A percentile compares a stretch with the other conserved stretches of the same genome.
phyloP scores from a whole-genome alignment of 2,888 invertebrate species.

The Lepidochrysops patricia region DNA sequence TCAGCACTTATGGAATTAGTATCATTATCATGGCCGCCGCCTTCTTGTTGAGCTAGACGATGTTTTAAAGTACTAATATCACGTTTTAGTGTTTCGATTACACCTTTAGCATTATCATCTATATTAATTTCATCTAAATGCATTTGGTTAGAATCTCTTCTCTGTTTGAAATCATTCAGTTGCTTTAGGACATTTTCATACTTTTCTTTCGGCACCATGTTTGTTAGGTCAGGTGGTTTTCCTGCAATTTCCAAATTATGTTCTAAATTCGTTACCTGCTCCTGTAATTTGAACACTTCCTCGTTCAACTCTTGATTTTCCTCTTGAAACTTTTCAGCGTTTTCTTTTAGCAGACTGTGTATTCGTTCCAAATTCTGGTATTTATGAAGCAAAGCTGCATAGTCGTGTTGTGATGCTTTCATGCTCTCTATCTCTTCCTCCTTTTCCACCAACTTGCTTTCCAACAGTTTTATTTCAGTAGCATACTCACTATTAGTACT shows the following conservation, averaged over 20 bases:
- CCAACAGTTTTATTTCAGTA: conserved; percentile 54
- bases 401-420: conserved; percentile 40
- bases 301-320: conserved; percentile 70
- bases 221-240: conserved; percentile 41
- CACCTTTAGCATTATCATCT: conserved; percentile 66
- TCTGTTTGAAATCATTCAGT: conserved; percentile 46
- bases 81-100: conserved; percentile 64
- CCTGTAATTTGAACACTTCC: conserved; percentile 65
- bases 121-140: conserved; percentile 62
- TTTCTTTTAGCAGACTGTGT: conserved; percentile 56
- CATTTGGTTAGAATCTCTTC: conserved; percentile 41
- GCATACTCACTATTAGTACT: conserved; percentile 60
- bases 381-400: conserved; percentile 58
- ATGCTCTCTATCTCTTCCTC: conserved; percentile 52
- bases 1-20: conserved; percentile 48
- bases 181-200: conserved; percentile 54
- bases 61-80: conserved; percentile 60
- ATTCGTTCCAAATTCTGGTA: conserved; percentile 65
- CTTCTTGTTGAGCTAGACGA: conserved; percentile 46
- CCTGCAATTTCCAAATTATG: conserved; percentile 55
- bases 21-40: conserved; percentile 33
- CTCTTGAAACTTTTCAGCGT: conserved; percentile 68
- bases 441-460: conserved; percentile 55
- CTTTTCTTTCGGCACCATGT: conserved; percentile 47
- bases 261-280: conserved; percentile 60